phyloP scores from a whole-genome alignment of 2,888 invertebrate genomes.

The Lampropteryx suffumata region DNA sequence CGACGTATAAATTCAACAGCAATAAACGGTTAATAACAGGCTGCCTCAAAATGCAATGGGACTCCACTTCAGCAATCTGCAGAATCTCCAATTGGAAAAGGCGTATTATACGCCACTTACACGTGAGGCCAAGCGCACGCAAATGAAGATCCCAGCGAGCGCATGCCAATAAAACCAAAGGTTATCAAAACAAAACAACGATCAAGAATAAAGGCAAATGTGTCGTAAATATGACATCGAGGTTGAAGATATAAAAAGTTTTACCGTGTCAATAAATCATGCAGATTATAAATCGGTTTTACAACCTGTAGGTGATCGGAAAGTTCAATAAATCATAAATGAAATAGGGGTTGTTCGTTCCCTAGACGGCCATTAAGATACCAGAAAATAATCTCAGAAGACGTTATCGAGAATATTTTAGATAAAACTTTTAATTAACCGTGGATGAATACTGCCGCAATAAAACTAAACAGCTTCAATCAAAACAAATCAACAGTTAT shows the following conservation, averaged over 20 bases:
- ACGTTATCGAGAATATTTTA: constrained; percentile 26
- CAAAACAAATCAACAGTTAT: constrained; percentile 60
- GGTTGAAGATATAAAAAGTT: constrained; percentile 59
- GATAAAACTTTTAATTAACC: constrained; percentile 45
- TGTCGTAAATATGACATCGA: constrained; percentile 43
- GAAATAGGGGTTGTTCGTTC: constrained; percentile 62
- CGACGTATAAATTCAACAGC: constrained; percentile 68
- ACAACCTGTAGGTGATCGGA: constrained; percentile 66
- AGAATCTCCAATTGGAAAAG: constrained; percentile 65
- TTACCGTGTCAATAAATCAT: constrained; percentile 71
- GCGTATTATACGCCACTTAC: constrained; percentile 59
- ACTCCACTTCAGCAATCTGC: constrained; percentile 61
- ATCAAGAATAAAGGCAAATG: constrained; percentile 33
- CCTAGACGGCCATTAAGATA: constrained; percentile 54
- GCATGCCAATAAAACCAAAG: constrained; percentile 18
- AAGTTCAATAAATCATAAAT: constrained; percentile 67
- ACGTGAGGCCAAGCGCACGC: constrained; percentile 34
- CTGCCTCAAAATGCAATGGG: constrained; percentile 64
- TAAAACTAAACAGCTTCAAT: constrained; percentile 55
- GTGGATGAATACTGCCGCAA: constrained; percentile 41
- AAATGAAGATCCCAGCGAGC: constrained; percentile 28
- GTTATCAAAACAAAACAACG: constrained; percentile 28
- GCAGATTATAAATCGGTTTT: constrained; percentile 73
- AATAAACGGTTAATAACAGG: constrained; percentile 77
- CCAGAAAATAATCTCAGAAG: constrained; percentile 29